Evolutionary conservation across 2,888 invertebrate species (phyloP).

Genomic region (Platerodrilus igneus): DNA sequence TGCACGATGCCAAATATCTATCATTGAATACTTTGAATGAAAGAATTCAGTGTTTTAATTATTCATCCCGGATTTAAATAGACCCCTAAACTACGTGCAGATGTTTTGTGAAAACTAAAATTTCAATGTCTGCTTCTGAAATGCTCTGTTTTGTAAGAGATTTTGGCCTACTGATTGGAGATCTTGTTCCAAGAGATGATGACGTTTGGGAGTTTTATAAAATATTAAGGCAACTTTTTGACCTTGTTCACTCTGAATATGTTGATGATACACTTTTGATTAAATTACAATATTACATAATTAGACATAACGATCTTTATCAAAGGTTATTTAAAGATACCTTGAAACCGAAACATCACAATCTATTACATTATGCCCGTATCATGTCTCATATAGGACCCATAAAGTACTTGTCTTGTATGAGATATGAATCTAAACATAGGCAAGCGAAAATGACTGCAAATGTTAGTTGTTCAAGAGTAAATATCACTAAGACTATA

Average conservation of each 20-base stretch:
- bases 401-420: conserved; percentile 22
- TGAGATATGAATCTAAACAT: conserved; percentile 31
- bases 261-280: conserved; percentile 2
- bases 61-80: not conserved
- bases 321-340: conserved; percentile 24
- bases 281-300: conserved; percentile 15
- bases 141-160: conserved; percentile 29
- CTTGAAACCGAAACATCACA: conserved; percentile 31
- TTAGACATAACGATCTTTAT: conserved; percentile 22
- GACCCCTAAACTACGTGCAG: too few relatives aligned
- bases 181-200: conserved; percentile 30
- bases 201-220: conserved; percentile 28
- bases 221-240: conserved; percentile 29
- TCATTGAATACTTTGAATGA: conserved; percentile 1
- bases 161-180: conserved; percentile 31
- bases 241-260: conserved; percentile 19
- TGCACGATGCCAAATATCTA: not conserved
- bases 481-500: conserved; percentile 1
- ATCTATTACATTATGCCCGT: conserved; percentile 28
- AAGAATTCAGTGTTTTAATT: conserved; percentile 3
- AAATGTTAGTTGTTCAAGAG: not conserved
- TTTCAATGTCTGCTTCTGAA: conserved; percentile 29
- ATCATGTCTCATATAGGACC: conserved; percentile 27
- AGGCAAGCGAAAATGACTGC: conserved; percentile 23
- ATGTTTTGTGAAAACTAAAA: conserved; percentile 19